Evolutionary conservation across 2,113 vertebrate genomes (phyloP).

Genomic region (Corythornis cristatus): DNA sequence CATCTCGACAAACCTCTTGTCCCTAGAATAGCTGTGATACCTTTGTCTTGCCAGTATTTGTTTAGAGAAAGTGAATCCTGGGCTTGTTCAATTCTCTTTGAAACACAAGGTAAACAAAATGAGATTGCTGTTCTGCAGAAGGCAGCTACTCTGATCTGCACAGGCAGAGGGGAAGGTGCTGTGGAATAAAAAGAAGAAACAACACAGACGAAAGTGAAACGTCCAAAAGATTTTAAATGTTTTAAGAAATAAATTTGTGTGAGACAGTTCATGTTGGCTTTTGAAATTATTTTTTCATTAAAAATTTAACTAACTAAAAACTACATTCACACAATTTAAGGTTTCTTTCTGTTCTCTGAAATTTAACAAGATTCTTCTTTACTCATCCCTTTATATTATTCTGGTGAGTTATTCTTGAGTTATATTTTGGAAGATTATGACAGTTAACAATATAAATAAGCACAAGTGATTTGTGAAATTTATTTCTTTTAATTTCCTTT

Average conservation of each 20-base stretch:
- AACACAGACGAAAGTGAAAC: neutral
- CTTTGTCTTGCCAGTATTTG: constrained; percentile 53
- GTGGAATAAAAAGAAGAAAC: neutral
- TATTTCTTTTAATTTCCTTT: neutral
- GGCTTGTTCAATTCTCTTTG: constrained; percentile 59
- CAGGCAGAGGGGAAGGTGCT: neutral
- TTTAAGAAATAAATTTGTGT: neutral
- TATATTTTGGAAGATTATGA: neutral
- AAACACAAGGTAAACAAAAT: constrained; percentile 62
- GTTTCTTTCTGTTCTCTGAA: neutral
- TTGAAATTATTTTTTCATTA: constrained; percentile 46
- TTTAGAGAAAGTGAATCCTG: constrained; percentile 37
- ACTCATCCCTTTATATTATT: neutral
- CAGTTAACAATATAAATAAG: neutral
- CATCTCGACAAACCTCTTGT: constrained; percentile 36
- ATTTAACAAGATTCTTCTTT: neutral
- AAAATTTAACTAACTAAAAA: constrained; percentile 33
- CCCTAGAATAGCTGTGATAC: constrained; percentile 36
- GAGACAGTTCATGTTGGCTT: neutral
- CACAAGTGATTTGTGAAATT: neutral
- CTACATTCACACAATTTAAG: neutral
- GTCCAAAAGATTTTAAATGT: constrained; percentile 7
- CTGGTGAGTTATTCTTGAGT: neutral
- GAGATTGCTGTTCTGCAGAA: constrained; percentile 38
- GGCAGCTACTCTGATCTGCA: constrained; percentile 19